Base-by-base conservation (phyloP, 2,113 vertebrate genomes). In the Tenebrosternarchus preto region DNA sequence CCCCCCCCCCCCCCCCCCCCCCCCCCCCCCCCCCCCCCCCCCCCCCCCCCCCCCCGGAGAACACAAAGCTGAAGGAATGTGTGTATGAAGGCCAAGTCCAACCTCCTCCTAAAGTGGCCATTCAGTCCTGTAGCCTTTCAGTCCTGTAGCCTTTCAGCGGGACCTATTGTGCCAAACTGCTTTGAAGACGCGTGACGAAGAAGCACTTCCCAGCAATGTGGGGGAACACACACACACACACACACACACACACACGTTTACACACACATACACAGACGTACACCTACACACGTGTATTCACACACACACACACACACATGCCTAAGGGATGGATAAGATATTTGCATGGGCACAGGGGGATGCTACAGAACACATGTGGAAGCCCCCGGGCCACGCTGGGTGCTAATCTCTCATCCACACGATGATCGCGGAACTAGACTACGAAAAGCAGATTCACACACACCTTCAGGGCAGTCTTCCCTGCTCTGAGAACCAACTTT, bases 91-190 rank as follows among this genome's bases (percentile, higher is more conserved):
- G 92, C 92, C 91, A 93, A 92, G 91, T 92, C 89, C 91, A 89
- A 89, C 90, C 91, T 90, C 89, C 88, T 88, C 90, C 90, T 90
- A 85, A 90, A 89, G 85, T 86, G 85, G 90, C 89, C 90, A 92
- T 92, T 91, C 90, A 92, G 88, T 89, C n/a, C n/a, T n/a, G n/a
- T n/a, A n/a, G n/a, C n/a, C 90, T 91, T 92, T 91, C 90, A 92
- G 88, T 89, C 89, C 85, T 86, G 90, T 90, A 78, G 86, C 90
- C 91, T 93, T 93, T 93, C 91, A 92, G 91, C 88, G 83, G 56
- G n/a, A n/a, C 56, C 91, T 86, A 91, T 92, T 92, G 91, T 92
- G 87, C 85, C 88, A 89, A 84, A 86, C 86, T 88, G 90, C 91
- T 92, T 91, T 92, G 88, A 91, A 90, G 88, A 80, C 82, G 84